phyloP scores from a whole-genome alignment of 2,113 vertebrate genomes.

The Brienomyrus brachyistius region DNA sequence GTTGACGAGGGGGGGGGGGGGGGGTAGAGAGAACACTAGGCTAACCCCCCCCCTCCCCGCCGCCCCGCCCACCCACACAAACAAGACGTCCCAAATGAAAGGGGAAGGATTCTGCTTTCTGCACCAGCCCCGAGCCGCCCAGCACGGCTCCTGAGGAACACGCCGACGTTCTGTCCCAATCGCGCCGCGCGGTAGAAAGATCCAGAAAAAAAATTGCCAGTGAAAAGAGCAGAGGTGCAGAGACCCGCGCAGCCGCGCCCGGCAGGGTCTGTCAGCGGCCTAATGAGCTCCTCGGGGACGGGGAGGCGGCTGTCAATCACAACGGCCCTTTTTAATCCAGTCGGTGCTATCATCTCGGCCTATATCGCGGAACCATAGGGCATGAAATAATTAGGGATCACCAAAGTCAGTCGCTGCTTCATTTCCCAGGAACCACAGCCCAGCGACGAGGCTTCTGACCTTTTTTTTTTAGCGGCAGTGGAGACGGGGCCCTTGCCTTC shows the following conservation, averaged over 20 bases:
- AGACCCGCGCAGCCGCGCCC: constrained; percentile 60
- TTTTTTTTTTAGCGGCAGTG: neutral
- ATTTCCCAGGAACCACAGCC: constrained; percentile 26
- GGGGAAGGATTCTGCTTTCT: constrained; percentile 42
- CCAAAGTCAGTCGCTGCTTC: constrained; percentile 45
- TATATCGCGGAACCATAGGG: constrained; percentile 59
- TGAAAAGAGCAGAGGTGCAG: constrained; percentile 44
- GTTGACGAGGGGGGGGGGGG: too few species aligned
- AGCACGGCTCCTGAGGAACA: constrained; percentile 27
- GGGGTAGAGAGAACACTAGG: too few species aligned
- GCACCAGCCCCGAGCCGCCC: constrained; percentile 55
- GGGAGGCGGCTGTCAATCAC: constrained; percentile 63
- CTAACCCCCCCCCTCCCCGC: too few species aligned
- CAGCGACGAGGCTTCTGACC: neutral
- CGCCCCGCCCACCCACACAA: neutral
- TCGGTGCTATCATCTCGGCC: constrained; percentile 48
- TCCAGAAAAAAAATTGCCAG: constrained; percentile 33
- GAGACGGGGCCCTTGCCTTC: constrained; percentile 15
- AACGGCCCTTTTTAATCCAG: constrained; percentile 28
- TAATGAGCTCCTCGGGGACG: constrained; percentile 74
- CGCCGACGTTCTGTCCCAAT: constrained; percentile 56
- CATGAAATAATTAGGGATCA: constrained; percentile 70
- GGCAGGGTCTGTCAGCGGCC: constrained; percentile 68
- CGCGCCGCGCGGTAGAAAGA: constrained; percentile 58
- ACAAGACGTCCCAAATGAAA: constrained; percentile 40